A percentile compares a stretch with the other conserved stretches of the same genome.
Conservation (phyloP, 2,113 vertebrate species). For the Deroptyus accipitrinus region DNA sequence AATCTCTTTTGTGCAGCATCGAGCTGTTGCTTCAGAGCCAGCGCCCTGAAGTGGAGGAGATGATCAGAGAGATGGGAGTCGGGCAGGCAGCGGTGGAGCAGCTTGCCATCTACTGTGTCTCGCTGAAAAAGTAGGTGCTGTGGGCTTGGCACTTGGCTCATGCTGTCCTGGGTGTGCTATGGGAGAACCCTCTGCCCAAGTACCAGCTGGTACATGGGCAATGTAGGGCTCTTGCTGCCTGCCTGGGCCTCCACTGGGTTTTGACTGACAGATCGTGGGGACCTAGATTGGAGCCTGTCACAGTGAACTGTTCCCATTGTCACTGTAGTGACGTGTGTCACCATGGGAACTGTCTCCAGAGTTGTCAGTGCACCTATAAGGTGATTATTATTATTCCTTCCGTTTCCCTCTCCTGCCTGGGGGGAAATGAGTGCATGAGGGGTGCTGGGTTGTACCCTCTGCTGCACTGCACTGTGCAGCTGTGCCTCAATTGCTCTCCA, state of each 20-base stretch:
- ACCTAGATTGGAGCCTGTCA: conserved; percentile 45
- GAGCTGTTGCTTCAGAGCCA: conserved; percentile 89
- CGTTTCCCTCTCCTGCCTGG: fast-evolving
- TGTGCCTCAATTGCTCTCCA: neutral
- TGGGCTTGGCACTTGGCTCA: neutral
- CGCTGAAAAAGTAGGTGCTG: conserved; percentile 90
- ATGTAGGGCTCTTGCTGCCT: fast-evolving
- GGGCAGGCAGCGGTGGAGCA: conserved; percentile 91
- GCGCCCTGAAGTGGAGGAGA: conserved; percentile 89
- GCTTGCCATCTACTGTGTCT: conserved; percentile 93
- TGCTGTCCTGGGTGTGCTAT: neutral
- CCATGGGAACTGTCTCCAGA: conserved; percentile 64
- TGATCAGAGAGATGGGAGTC: conserved; percentile 92
- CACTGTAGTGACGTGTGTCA: conserved; percentile 40
- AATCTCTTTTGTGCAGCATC: conserved; percentile 74
- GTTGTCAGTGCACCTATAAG: conserved; percentile 35
- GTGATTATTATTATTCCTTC: conserved; percentile 23
- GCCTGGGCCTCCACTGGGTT: neutral
- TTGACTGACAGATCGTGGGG: conserved; percentile 25
- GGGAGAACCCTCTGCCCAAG: neutral
- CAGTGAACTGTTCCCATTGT: conserved; percentile 21
- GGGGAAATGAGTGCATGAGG: neutral
- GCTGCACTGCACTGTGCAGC: neutral
- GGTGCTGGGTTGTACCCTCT: neutral
- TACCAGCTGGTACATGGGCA: fast-evolving